Evolutionary conservation across 2,113 vertebrate genomes (phyloP).

Genomic region (Paratilapia polleni): DNA sequence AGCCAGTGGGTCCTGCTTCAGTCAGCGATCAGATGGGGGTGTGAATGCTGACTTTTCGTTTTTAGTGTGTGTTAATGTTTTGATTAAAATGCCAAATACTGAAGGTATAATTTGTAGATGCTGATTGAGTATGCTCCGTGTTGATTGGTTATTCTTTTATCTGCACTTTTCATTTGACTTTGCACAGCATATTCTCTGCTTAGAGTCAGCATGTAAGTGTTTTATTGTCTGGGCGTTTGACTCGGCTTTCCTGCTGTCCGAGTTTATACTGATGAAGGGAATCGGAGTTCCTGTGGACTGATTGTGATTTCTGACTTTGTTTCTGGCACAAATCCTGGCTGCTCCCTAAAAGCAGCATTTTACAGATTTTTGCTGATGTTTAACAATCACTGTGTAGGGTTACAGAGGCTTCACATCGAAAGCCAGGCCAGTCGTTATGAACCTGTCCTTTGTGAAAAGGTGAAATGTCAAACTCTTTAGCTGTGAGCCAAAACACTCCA

Average conservation of each 20-base stretch:
- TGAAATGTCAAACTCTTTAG: background rate
- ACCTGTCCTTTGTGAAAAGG: background rate
- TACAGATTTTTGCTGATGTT: background rate
- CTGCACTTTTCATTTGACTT: background rate
- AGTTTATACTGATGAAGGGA: background rate
- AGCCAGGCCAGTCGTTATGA: background rate
- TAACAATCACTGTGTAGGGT: background rate
- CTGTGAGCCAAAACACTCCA: background rate
- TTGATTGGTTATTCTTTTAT: background rate
- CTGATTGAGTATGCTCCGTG: background rate
- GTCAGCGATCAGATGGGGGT: background rate
- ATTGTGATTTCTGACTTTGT: background rate
- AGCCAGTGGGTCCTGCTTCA: background rate
- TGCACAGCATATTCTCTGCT: background rate
- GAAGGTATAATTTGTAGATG: background rate
- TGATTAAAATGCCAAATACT: background rate
- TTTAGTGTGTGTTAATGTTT: too few species aligned
- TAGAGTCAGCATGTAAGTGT: background rate
- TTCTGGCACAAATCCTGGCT: background rate
- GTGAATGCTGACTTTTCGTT: background rate
- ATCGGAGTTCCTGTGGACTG: background rate
- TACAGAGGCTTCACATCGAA: background rate
- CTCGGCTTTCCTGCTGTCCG: background rate
- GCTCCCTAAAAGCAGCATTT: constrained; percentile 13
- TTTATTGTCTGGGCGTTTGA: background rate